Conservation (phyloP, 2,888 invertebrate species). For the Lepeophtheirus nordmannii region DNA sequence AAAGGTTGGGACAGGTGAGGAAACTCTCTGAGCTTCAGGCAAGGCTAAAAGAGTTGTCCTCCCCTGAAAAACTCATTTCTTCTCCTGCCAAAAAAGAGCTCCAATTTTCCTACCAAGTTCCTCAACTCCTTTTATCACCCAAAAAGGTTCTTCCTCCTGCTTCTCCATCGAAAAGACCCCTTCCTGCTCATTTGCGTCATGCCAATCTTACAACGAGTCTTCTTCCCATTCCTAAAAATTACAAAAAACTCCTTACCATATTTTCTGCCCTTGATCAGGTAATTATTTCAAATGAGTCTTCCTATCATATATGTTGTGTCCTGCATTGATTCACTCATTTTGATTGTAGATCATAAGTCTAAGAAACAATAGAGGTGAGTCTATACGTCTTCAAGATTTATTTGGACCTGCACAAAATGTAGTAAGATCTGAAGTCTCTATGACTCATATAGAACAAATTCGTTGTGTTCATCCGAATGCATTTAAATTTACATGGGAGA, state of each 20-base stretch:
- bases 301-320: too few species aligned
- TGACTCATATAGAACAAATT: neutral
- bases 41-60: neutral
- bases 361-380: neutral
- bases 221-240: neutral
- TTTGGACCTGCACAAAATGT: neutral
- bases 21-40: constrained; percentile 4
- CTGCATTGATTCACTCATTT: too few species aligned
- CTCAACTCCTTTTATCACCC: neutral
- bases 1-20: neutral
- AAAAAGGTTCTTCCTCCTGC: neutral
- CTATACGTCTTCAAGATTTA: constrained; percentile 1
- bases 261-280: neutral
- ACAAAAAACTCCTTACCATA: neutral
- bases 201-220: neutral
- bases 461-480: neutral
- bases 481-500: neutral
- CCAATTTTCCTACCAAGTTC: neutral
- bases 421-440: neutral
- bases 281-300: neutral
- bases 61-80: neutral
- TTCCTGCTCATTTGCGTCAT: neutral
- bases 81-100: neutral
- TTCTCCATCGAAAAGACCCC: neutral
- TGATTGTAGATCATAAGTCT: neutral